A percentile compares a stretch with the other conserved stretches of the same genome.
Conservation (phyloP, 2,113 vertebrate genomes). For the Excalfactoria chinensis region DNA sequence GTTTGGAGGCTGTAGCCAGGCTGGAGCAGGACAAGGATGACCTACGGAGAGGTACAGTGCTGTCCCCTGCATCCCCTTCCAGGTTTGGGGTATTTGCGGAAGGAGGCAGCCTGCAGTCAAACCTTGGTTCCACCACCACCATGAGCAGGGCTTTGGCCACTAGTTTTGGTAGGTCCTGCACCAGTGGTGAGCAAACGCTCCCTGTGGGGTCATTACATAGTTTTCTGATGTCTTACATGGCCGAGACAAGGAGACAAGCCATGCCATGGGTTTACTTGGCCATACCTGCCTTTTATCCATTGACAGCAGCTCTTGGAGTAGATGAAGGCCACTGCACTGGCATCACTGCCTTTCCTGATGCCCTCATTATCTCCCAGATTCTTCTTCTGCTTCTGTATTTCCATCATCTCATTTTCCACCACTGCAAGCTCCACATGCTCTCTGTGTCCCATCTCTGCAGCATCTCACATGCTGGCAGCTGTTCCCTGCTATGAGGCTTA, state of each 20-base stretch:
- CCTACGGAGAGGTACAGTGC: slow-evolving; percentile 77
- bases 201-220: background rate
- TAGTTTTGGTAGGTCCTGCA: background rate
- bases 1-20: slow-evolving; percentile 61
- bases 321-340: background rate
- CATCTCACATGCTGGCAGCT: background rate
- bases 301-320: background rate
- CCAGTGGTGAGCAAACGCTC: too few species aligned
- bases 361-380: background rate
- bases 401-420: background rate
- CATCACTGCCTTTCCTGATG: too few species aligned
- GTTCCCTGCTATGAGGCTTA: background rate
- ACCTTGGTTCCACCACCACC: background rate
- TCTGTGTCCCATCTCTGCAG: background rate
- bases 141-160: background rate
- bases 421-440: background rate
- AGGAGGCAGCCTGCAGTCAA: background rate
- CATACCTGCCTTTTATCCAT: background rate
- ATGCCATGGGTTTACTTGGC: background rate
- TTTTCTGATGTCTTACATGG: background rate
- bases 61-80: background rate
- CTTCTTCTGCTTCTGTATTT: background rate
- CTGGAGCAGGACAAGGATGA: slow-evolving; percentile 77
- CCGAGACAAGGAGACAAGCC: background rate
- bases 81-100: rapidly evolving